Percentiles rank a stretch among this genome's conserved stretches.
These are phyloP conservation scores for Syrrhaptes paradoxus DNA, from an alignment of 2,113 vertebrate species.

Conservation along the genomic window DNA sequence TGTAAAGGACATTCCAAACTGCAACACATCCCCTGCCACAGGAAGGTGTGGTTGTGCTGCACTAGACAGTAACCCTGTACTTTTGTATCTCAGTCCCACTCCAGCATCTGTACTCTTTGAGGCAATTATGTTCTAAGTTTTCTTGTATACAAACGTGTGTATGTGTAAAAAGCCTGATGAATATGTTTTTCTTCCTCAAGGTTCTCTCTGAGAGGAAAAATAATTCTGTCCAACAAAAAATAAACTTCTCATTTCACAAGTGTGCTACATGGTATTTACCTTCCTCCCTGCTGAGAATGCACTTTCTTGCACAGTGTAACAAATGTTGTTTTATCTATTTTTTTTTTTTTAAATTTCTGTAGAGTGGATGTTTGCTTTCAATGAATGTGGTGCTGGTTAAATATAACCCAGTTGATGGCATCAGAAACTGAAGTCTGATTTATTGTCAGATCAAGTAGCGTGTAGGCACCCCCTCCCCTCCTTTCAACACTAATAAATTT, in stretches of 20 bases:
- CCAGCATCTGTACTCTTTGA: neutral
- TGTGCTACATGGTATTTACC: neutral
- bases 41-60: neutral
- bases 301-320: neutral
- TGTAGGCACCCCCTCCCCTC: neutral
- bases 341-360: neutral
- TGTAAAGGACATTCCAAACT: neutral
- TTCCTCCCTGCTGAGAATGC: neutral
- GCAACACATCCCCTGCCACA: accelerated
- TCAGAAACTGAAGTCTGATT: neutral
- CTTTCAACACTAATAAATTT: neutral
- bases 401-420: neutral
- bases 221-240: neutral
- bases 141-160: neutral
- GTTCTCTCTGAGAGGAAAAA: neutral
- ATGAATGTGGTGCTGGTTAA: neutral
- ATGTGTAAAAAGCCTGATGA: neutral
- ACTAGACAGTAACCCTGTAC: neutral
- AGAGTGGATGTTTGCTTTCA: neutral
- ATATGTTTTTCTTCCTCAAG: neutral
- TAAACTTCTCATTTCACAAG: neutral
- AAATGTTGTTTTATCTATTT: neutral
- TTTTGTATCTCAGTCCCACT: neutral
- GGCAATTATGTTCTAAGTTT: neutral
- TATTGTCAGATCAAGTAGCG: neutral